Evolutionary conservation across 2,888 invertebrate species (phyloP).

Genomic region (Aproaerema taeniolella): DNA sequence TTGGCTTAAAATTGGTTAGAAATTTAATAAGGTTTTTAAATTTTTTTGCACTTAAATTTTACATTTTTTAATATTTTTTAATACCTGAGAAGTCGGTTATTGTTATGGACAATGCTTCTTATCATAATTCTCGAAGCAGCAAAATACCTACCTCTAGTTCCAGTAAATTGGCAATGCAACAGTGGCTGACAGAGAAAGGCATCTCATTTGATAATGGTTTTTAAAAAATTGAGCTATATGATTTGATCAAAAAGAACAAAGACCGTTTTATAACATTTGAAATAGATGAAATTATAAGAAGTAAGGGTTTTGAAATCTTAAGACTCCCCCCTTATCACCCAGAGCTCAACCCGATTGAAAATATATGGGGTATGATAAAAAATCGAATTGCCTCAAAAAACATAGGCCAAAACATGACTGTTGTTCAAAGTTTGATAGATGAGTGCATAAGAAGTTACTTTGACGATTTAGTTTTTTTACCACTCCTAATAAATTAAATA

Average conservation of each 20-base stretch:
- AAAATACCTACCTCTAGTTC: conserved; percentile 17
- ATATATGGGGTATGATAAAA: conserved; percentile 14
- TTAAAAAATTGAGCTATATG: conserved; percentile 22
- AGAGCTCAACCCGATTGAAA: conserved; percentile 15
- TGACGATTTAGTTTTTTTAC: too few species aligned
- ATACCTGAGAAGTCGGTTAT: conserved; percentile 19
- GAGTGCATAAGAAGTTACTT: too few species aligned
- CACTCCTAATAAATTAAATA: too few species aligned
- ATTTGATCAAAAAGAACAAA: conserved; percentile 20
- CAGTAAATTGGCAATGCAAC: conserved; percentile 21
- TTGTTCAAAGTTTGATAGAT: background rate
- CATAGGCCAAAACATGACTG: conserved; percentile 1
- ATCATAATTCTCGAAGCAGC: conserved; percentile 17
- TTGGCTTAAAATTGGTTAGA: too few species aligned
- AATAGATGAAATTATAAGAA: conserved; percentile 17
- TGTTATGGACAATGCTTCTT: conserved; percentile 22
- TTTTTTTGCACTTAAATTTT: too few species aligned
- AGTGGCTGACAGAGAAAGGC: conserved; percentile 21
- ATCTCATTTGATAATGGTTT: conserved; percentile 17
- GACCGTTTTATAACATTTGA: conserved; percentile 17
- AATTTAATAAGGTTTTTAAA: too few species aligned
- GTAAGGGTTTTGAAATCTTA: conserved; percentile 11
- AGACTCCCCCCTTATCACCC: conserved; percentile 23
- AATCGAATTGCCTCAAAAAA: conserved; percentile 9
- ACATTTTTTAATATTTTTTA: too few species aligned